A percentile compares a stretch with the other conserved stretches of the same genome.
phyloP scores from a whole-genome alignment of 2,888 invertebrate species.

The Nycteola revayana region DNA sequence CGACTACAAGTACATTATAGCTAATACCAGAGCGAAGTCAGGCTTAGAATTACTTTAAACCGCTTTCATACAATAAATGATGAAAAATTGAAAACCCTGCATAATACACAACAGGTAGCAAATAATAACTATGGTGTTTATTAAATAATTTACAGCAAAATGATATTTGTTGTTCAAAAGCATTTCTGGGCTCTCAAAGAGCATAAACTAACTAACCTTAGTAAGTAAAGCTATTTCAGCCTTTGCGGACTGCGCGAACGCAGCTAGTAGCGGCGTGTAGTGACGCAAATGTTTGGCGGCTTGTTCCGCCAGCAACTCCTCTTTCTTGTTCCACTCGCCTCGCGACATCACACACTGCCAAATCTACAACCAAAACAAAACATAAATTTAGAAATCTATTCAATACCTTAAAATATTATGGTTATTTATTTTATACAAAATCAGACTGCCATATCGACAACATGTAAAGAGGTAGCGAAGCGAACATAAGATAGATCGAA shows the following conservation, averaged over 20 bases:
- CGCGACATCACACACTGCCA: slow-evolving; percentile 98
- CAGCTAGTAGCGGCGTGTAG: slow-evolving; percentile 92
- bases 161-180: too few species aligned
- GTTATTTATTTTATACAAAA: slow-evolving; percentile 4
- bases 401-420: background rate
- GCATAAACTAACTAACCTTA: slow-evolving; percentile 75
- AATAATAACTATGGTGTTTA: too few species aligned
- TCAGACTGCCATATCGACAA: slow-evolving; percentile 76
- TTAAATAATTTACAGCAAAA: too few species aligned
- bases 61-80: too few species aligned
- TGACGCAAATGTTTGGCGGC: slow-evolving; percentile 94
- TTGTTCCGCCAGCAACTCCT: slow-evolving; percentile 97
- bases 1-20: too few species aligned
- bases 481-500: slow-evolving; percentile 45
- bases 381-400: background rate
- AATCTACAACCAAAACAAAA: slow-evolving; percentile 78
- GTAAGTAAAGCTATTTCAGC: slow-evolving; percentile 94
- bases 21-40: too few species aligned
- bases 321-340: slow-evolving; percentile 99
- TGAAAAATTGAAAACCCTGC: too few species aligned
- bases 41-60: too few species aligned
- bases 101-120: too few species aligned
- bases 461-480: slow-evolving; percentile 28
- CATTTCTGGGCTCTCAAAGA: too few species aligned
- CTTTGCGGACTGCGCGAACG: slow-evolving; percentile 92